These are phyloP conservation scores for Aegotheles bennettii DNA, from an alignment of 2,113 vertebrate genomes.

Conservation along the genomic window DNA sequence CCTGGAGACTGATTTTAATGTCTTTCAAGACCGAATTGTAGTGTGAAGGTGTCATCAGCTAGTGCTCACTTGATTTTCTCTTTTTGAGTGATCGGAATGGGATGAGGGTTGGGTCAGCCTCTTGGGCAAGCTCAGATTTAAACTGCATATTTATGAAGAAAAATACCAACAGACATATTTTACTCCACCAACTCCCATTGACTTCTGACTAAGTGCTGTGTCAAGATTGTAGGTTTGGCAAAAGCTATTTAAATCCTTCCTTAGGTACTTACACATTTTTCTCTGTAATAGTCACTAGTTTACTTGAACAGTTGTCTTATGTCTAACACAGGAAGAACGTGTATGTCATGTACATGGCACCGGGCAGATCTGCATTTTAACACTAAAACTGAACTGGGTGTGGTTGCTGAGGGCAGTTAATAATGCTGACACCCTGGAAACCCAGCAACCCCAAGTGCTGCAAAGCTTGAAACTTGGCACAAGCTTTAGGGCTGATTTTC, in stretches of 20 bases:
- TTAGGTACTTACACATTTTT: neutral
- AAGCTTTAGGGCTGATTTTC: neutral
- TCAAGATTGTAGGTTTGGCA: slow-evolving; percentile 21
- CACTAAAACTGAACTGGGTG: neutral
- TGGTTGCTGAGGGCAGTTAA: neutral
- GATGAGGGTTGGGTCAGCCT: neutral
- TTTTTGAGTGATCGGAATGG: neutral
- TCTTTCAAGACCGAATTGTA: neutral
- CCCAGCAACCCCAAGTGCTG: neutral
- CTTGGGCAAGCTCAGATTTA: neutral
- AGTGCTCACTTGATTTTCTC: neutral
- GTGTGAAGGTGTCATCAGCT: neutral
- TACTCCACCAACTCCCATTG: neutral
- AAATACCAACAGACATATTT: neutral
- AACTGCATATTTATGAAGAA: neutral
- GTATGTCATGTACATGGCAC: neutral
- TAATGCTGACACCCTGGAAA: neutral
- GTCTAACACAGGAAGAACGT: neutral
- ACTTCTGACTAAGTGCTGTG: neutral
- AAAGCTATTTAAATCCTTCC: neutral
- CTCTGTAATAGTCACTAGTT: neutral
- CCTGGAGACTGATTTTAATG: neutral
- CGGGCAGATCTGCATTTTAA: neutral
- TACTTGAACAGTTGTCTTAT: neutral
- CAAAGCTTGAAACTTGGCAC: neutral